Evolutionary conservation across 2,113 vertebrate genomes (phyloP).

Genomic region (Tympanuchus pallidicinctus): DNA sequence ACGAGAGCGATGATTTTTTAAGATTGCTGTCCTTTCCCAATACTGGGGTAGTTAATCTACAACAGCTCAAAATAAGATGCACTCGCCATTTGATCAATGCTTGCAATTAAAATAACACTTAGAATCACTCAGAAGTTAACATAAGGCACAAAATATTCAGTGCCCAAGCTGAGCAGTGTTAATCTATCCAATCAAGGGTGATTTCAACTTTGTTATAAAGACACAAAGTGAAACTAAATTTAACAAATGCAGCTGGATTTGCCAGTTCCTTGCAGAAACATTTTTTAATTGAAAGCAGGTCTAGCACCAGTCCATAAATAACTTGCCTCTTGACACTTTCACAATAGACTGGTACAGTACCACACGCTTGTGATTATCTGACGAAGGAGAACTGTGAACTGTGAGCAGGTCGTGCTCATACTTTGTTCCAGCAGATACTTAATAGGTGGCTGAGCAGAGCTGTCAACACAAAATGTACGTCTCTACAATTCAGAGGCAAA

Average conservation of each 20-base stretch:
- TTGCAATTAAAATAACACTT: background rate
- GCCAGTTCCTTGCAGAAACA: constrained; percentile 15
- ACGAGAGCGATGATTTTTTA: background rate
- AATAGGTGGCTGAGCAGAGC: background rate
- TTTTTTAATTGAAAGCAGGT: constrained; percentile 20
- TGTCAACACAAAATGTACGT: background rate
- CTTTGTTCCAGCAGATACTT: background rate
- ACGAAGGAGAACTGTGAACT: background rate
- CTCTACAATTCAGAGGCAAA: background rate
- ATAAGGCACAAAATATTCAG: background rate
- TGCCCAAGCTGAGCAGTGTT: background rate
- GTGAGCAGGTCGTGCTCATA: background rate
- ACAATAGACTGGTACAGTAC: background rate
- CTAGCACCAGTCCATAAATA: constrained; percentile 9
- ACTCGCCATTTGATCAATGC: background rate
- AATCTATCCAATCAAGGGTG: background rate
- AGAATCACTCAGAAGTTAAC: background rate
- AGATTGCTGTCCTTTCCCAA: background rate
- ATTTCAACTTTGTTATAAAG: constrained; percentile 3
- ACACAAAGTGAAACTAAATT: background rate
- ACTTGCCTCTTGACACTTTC: background rate
- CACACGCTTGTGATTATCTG: background rate
- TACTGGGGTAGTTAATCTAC: background rate
- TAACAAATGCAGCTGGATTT: constrained; percentile 1
- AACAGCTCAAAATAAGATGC: background rate